Evolutionary conservation across 1,140 invertebrate genomes (phyloP).

Genomic region (Tyrophagus putrescentiae): DNA sequence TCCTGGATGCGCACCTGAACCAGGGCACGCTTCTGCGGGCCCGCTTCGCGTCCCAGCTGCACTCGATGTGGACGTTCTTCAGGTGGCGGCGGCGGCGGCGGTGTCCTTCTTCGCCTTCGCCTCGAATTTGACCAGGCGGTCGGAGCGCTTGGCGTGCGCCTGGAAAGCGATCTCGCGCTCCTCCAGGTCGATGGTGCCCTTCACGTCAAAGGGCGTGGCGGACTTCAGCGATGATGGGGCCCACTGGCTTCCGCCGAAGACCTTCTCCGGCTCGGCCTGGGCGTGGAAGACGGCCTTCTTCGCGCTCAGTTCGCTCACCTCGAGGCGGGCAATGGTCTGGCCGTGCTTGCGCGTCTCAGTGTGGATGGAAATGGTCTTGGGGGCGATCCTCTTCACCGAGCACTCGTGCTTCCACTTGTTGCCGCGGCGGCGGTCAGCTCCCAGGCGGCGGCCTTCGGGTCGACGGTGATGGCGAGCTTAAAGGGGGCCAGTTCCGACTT

Average conservation of each 20-base stretch:
- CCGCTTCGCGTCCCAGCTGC: neutral
- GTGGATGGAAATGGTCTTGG: neutral
- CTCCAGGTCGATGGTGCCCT: neutral
- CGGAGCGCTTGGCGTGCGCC: neutral
- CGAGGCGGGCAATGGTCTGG: neutral
- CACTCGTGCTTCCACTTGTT: conserved; percentile 8
- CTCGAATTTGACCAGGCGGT: conserved; percentile 12
- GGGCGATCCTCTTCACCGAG: neutral
- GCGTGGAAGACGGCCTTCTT: neutral
- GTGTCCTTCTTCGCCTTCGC: neutral
- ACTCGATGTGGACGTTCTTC: conserved; percentile 10
- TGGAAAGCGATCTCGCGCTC: neutral
- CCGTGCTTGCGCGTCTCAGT: conserved; percentile 4
- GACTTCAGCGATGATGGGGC: too few species aligned
- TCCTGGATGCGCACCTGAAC: neutral
- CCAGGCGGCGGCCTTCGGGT: neutral
- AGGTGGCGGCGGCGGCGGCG: too few species aligned
- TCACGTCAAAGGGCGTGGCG: conserved; percentile 7
- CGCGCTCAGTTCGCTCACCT: neutral
- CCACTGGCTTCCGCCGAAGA: too few species aligned
- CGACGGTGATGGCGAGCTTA: neutral
- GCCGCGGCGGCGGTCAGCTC: neutral
- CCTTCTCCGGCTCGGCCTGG: neutral
- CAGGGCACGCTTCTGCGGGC: neutral
- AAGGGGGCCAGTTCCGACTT: too few species aligned